Evolutionary conservation across 2,113 vertebrate species (phyloP), one percentile per base, ranked within the genome.

Genomic region (Taxidea taxus): DNA sequence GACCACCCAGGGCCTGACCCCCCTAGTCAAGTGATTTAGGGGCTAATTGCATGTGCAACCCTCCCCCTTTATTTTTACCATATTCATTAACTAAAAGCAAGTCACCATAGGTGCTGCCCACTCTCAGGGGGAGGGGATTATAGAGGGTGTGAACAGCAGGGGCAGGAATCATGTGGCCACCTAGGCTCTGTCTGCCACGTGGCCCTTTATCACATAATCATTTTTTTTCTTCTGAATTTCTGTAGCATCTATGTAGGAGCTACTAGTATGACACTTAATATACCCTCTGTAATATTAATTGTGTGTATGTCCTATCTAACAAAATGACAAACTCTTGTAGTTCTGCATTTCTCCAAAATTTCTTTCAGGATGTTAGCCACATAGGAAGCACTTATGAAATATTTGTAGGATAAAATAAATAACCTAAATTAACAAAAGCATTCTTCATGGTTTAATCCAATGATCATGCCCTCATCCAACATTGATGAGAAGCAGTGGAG

Each of bases 341-440:
- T 13, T 84, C 56, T 94, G 3, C 27, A 78, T 56, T 78, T 89
- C 84, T 94, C 64, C 39, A 60, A 62, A 42, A 68, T 68, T 39
- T 91, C 72, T 91, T 97, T 96, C 29, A 39, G 66, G 31, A 72
- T 83, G 14, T 11, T 56, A 74, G 87, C 51, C 64, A 84, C 29
- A 70, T 13, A 72, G 18, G 31, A 89, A 70, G 34, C 78, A 64
- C 39, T 81, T 82, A 94, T 66, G 51, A 94, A 90, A 51, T 92
- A 91, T 64, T 82, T 91, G 80, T 42, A 54, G n/a, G 18, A 72
- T 95, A 91, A 93, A 93, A 90, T 56, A 77, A 90, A 77, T 68
- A 51, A 58, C 74, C 62, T 75, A 56, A 29, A 29, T 80, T 56
- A 91, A 75, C 44, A 37, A 88, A 92, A 84, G 60, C n/a, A 86